A percentile compares a stretch with the other conserved stretches of the same genome.
phyloP scores from a whole-genome alignment of 2,113 vertebrate species.

The Halcyon senegalensis region DNA sequence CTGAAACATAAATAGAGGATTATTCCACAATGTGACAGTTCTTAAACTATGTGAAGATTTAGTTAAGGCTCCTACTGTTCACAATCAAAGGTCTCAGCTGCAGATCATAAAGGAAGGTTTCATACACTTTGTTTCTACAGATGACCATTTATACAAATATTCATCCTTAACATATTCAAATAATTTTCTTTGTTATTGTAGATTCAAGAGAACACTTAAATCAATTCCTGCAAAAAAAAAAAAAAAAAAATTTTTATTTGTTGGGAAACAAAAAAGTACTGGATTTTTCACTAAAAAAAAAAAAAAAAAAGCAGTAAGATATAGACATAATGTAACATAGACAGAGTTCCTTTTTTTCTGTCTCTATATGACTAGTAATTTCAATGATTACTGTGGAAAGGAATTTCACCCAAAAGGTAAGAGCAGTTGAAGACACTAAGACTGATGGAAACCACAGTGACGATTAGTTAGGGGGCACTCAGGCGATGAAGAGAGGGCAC shows the following conservation, averaged over 20 bases:
- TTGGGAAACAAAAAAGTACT: not conserved
- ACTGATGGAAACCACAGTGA: not conserved
- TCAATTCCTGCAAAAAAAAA: not conserved
- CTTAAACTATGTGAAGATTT: constrained; percentile 35
- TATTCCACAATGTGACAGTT: constrained; percentile 40
- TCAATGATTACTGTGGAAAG: not conserved
- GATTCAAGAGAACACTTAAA: not conserved
- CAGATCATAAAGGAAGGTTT: constrained; percentile 43
- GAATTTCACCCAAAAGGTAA: not conserved
- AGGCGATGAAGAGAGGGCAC: not conserved
- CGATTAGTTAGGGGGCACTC: not conserved
- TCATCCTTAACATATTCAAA: constrained; percentile 8
- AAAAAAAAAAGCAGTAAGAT: not conserved
- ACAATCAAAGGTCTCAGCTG: constrained; percentile 66
- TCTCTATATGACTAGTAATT: not conserved
- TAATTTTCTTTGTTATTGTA: not conserved
- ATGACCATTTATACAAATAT: constrained; percentile 31
- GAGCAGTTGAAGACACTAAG: not conserved
- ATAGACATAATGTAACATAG: not conserved
- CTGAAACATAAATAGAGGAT: constrained; percentile 39
- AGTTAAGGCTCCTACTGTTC: constrained; percentile 52
- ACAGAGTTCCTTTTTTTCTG: not conserved
- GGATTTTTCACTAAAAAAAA: not conserved
- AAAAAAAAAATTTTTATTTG: no score
- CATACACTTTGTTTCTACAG: not conserved